Base-by-base conservation (phyloP, 2,113 vertebrate genomes). In the Heterocephalus glaber region DNA sequence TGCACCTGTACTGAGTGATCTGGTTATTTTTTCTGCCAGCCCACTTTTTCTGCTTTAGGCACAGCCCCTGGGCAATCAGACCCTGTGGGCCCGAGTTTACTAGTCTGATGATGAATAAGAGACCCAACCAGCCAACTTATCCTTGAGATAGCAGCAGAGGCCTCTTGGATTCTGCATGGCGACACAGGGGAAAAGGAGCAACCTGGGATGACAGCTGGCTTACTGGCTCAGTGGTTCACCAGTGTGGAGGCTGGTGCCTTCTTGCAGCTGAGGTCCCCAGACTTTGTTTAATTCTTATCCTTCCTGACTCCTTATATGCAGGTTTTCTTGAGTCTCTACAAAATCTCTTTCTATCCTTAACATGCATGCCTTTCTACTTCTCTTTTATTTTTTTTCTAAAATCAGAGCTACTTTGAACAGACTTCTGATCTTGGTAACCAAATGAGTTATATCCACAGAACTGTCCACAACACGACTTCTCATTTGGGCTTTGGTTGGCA, bases 151-250 rank as follows among this genome's bases (percentile, higher is more conserved):
- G 52, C 60, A 47, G 10, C 60, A 82, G 30, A 24, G 5, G 19
- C 17, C 82, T 91, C 38, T 28, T 4, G 52, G 77, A 28, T 70
- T 54, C 8, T 47, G 86, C 77, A 11, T 56, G 83, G 60, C 28
- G 30, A 65, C 63, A 7, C 7, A 1, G 6, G 9, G 26, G 20
- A 3, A 10, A 44, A 77, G 54, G 3, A 33, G 89, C 26, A 30
- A 28, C 41, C 44, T 1, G 65, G 63, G 80, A n/a, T 4, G 0
- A 5, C 9, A 89, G 84, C 63, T 38, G 3, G 2, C 20, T 35
- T n/a, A 3, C 3, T 4, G 9, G 14, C 20, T 16, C 1, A 54
- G 84, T 1, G 30, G 14, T 3, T 3, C 0, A 7, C 44, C 44
- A 0, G 0, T 30, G 14, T 14, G 9, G 76, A 77, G 58, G 41